A percentile compares a stretch with the other conserved stretches of the same genome.
These are phyloP conservation scores for Daktulosphaira vitifoliae DNA, from an alignment of 1,140 invertebrate species.

Conservation along the genomic window DNA sequence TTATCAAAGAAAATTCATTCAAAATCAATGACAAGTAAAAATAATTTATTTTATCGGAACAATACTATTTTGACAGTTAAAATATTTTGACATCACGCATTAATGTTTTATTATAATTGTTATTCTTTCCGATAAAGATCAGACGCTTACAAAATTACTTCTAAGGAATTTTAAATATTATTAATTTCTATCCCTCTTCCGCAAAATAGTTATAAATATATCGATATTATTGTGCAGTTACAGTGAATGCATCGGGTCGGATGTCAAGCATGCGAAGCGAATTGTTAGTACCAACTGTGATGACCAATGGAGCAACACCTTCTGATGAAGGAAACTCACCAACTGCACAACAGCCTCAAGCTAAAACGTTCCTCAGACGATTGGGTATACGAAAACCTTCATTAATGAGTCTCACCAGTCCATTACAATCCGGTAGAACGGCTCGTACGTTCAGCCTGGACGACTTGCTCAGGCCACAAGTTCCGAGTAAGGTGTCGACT, in stretches of 20 bases:
- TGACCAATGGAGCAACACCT: slow-evolving; percentile 12
- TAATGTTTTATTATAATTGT: no score
- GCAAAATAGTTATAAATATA: no score
- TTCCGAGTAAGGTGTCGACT: slow-evolving; percentile 54
- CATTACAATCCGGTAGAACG: slow-evolving; percentile 48
- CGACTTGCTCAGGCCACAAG: slow-evolving; percentile 65
- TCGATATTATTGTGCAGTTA: slow-evolving; percentile 14
- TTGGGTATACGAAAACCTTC: slow-evolving; percentile 72
- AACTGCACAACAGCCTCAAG: slow-evolving; percentile 41
- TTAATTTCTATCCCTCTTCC: no score
- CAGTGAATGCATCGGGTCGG: slow-evolving; percentile 15
- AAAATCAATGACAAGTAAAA: no score
- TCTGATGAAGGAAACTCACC: slow-evolving; percentile 35
- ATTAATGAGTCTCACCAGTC: slow-evolving; percentile 59
- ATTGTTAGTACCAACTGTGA: slow-evolving; percentile 10
- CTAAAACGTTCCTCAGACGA: slow-evolving; percentile 59
- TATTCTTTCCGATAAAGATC: no score
- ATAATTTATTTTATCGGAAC: no score
- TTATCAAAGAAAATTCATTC: no score
- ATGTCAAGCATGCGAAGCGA: slow-evolving; percentile 24
- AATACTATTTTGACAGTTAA: no score
- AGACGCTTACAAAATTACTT: no score
- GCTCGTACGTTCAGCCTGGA: slow-evolving; percentile 70
- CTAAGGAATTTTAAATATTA: no score
- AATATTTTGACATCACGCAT: no score